Evolutionary conservation across 37 sponge, comb jelly and placozoan species (phyloP), one percentile per base, ranked within the genome.

Genomic region (Aplysina aerophoba): DNA sequence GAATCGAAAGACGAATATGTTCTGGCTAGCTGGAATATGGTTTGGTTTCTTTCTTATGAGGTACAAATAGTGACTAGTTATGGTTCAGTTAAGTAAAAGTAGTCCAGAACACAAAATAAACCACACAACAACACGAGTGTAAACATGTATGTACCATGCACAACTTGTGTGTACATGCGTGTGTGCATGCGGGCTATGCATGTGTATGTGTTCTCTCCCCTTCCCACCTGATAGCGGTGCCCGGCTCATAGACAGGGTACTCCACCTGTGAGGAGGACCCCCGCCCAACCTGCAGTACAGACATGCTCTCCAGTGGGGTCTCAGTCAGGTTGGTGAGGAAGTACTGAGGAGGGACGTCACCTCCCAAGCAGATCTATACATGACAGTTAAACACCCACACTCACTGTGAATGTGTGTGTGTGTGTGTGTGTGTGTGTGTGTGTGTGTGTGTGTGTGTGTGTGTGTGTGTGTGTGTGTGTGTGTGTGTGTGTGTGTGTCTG

Each of bases 331-430:
- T 93, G 37, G 81, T 56, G 71, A 89, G 34, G 50, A 84, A 89
- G 69, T 84, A 93, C 85, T 87, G 31, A 4, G 60, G 54, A 35
- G 89, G 88, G 13, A 91, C 62, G 53, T 91, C 92, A 14, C 88
- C 77, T 0, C 92, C 92, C 55, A 62, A 34, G 35, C 57, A 64
- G 41, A 89, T 55, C 84, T 83, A 77, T 36, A 8, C 50, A 44
- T 44, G 65, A 12, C 4, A 30, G n/a, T n/a, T 63, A 30, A 3
- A 5, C 4, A 2, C 65, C 65, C 2, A 36, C 27, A 37, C 71
- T 15, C 15, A 5, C 39, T 8, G 36, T 36, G 8, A 28, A 12
- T 13, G 3, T 35, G 74, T 73, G 37, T 73, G 79, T 54, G 79
- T 78, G 79, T 78, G 79, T 78, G 79, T 78, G 79, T 78, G 79